phyloP scores from a whole-genome alignment of 2,888 invertebrate species.

The Platycheirus albimanus region DNA sequence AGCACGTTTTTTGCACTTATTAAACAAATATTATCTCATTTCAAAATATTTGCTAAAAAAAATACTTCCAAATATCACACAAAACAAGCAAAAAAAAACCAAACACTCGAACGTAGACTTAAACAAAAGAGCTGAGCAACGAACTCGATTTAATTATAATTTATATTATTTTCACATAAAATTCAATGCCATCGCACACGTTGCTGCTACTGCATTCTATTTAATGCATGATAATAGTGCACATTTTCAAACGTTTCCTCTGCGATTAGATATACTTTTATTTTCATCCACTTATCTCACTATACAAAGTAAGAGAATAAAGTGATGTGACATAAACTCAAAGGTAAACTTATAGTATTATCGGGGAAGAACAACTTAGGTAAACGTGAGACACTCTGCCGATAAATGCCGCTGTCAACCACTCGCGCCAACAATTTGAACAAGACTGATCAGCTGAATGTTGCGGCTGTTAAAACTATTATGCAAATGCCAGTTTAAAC shows the following conservation, averaged over 20 bases:
- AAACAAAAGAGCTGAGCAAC: constrained; percentile 70
- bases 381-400: constrained; percentile 51
- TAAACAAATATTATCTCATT: constrained; percentile 68
- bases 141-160: constrained; percentile 65
- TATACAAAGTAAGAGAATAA: constrained; percentile 17
- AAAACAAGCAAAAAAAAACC: constrained; percentile 18
- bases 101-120: constrained; percentile 26
- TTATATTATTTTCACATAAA: constrained; percentile 19
- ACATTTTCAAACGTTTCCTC: constrained; percentile 23
- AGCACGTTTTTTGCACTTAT: constrained; percentile 58
- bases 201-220: constrained; percentile 31
- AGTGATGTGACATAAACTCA: constrained; percentile 31
- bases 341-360: not conserved
- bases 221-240: constrained; percentile 22
- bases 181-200: constrained; percentile 58
- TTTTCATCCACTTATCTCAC: constrained; percentile 33
- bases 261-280: constrained; percentile 33
- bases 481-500: constrained; percentile 66
- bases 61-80: constrained; percentile 50
- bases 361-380: not conserved
- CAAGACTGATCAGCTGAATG: constrained; percentile 80
- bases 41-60: constrained; percentile 37
- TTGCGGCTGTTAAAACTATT: constrained; percentile 79
- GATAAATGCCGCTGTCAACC: constrained; percentile 72
- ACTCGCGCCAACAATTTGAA: constrained; percentile 81